phyloP scores from a whole-genome alignment of 2,888 invertebrate species.

The Ectemnius continuus region DNA sequence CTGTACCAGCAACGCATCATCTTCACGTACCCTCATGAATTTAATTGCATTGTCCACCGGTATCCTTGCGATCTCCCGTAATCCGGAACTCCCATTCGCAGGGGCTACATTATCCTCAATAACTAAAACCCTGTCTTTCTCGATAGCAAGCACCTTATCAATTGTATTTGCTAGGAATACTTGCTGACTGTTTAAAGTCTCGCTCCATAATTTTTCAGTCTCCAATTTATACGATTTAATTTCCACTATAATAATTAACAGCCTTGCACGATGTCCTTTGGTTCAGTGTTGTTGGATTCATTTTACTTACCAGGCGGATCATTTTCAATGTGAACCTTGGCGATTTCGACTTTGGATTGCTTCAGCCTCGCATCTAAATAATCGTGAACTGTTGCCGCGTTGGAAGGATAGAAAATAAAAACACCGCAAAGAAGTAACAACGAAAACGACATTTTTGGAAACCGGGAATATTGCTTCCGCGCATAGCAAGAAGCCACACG shows the following conservation, averaged over 20 bases:
- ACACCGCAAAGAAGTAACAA: constrained; percentile 13
- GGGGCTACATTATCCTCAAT: constrained; percentile 34
- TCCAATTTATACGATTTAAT: constrained; percentile 49
- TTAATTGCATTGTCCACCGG: constrained; percentile 28
- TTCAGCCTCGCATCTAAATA: constrained; percentile 48
- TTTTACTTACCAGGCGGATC: constrained; percentile 36
- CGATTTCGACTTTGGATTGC: constrained; percentile 59
- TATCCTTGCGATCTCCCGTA: constrained; percentile 16
- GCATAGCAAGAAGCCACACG: too few relatives aligned
- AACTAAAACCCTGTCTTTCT: constrained; percentile 49
- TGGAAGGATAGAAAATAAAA: too few relatives aligned
- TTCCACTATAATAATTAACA: constrained; percentile 36
- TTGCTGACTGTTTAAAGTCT: constrained; percentile 32
- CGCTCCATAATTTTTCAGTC: constrained; percentile 51
- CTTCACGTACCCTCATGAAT: constrained; percentile 52
- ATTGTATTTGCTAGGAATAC: constrained; percentile 45
- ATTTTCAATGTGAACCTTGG: constrained; percentile 46
- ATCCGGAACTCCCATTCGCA: constrained; percentile 34
- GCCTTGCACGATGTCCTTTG: not conserved
- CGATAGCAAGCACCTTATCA: constrained; percentile 53
- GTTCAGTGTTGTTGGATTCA: not conserved
- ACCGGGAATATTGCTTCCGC: too few relatives aligned
- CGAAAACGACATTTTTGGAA: too few relatives aligned
- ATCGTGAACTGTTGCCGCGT: constrained; percentile 18
- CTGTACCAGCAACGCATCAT: not conserved